phyloP scores from a whole-genome alignment of 2,797 vertebrate species.

The Fringilla coelebs region DNA sequence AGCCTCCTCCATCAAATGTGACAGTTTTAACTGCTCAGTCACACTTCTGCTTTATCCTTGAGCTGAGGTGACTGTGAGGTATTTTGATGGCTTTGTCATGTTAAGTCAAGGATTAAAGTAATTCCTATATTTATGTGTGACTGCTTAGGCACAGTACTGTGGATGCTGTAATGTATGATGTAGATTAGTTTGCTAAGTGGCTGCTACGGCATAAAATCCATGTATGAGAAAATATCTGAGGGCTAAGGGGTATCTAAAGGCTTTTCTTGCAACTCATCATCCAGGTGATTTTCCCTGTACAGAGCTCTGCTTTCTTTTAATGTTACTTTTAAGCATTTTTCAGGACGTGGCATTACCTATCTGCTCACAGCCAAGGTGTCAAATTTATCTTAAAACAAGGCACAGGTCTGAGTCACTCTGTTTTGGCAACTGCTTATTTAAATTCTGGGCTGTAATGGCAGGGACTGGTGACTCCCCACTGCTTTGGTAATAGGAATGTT shows the following conservation, averaged over 20 bases:
- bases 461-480: background rate
- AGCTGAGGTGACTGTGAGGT: background rate
- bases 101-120: background rate
- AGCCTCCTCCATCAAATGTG: background rate
- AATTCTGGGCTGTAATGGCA: background rate
- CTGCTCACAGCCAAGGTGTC: background rate
- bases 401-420: background rate
- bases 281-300: background rate
- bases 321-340: background rate
- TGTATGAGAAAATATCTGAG: background rate
- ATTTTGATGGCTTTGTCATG: background rate
- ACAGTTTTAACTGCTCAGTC: background rate
- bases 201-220: background rate
- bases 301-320: background rate
- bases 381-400: background rate
- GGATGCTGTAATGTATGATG: background rate
- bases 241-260: background rate
- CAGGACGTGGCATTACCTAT: accelerated
- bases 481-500: background rate
- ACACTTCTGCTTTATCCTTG: background rate
- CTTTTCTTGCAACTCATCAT: background rate
- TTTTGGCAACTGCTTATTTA: background rate
- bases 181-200: background rate
- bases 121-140: background rate
- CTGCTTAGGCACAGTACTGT: background rate